Base-by-base conservation (phyloP, 2,797 vertebrate genomes). In the Poeciliopsis turneri region DNA sequence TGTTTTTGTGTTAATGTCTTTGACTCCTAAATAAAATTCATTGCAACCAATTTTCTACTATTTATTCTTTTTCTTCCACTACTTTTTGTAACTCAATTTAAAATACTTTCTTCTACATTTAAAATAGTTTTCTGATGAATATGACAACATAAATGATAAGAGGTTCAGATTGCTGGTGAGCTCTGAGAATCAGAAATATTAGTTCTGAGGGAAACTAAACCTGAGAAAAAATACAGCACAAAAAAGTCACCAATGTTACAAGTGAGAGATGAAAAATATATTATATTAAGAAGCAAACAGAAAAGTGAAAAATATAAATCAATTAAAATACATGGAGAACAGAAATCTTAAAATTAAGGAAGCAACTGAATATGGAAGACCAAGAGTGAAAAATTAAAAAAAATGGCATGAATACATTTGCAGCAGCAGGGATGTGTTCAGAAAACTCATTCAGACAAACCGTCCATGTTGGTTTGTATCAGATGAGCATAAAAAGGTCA, bases 341-440 rank as follows among this genome's bases (percentile, higher is more conserved):
- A 61, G 5, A 30, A 61, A 33, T 8, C 57, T 8, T 61, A 18
- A 61, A 59, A 59, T 5, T 16, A 7, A 16, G 57, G 28, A 30
- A 15, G 28, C 11, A 61, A 61, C 57, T 33, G 28, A 33, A 61
- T 30, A 33, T 33, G 33, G 18, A 64, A 64, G 18, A 28, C 33
- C 33, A 64, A 64, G 7, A 64, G 55, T 28, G n/a, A 28, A n/a
- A 64, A 33, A 18, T 64, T 18, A n/a, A 0, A 30, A 61, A 64
- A 66, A 36, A 10, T 66, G 33, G 8, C 12, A 66, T 39, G 2
- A 66, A 66, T 66, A 36, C 3, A 39, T 20, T 16, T 33, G 57
- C 83, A 68, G 57, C 57, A 0, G 73, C 55, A 18, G 71, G 79
- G 86, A 71, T 87, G 16, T 23, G 2, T 51, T 23, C 6, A 51